Evolutionary conservation across 2,888 invertebrate species (phyloP).

Genomic region (Watsonalla cultraria): DNA sequence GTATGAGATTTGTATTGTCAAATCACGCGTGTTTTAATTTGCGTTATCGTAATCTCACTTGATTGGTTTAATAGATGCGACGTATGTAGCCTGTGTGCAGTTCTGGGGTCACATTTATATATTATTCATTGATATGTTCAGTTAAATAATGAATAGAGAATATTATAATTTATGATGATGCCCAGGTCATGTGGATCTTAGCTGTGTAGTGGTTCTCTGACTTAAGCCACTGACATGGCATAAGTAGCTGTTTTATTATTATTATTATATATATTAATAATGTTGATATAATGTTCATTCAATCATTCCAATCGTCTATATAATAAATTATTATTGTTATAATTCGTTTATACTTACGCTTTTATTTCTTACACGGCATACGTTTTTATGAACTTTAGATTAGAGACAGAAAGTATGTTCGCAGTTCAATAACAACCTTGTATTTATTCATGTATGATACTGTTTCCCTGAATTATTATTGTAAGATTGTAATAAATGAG

Average conservation of each 20-base stretch:
- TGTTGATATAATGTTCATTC: slow-evolving; percentile 53
- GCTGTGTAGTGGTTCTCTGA: neutral
- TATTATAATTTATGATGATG: slow-evolving; percentile 11
- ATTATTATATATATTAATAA: slow-evolving; percentile 29
- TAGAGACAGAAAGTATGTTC: slow-evolving; percentile 53
- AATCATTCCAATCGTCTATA: slow-evolving; percentile 68
- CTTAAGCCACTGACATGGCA: neutral
- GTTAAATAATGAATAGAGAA: slow-evolving; percentile 12
- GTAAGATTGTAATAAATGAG: slow-evolving; percentile 71
- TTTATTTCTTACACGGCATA: slow-evolving; percentile 51
- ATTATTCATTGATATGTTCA: slow-evolving; percentile 9
- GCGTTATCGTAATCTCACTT: slow-evolving; percentile 49
- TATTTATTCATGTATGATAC: slow-evolving; percentile 78
- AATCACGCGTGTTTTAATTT: slow-evolving; percentile 54
- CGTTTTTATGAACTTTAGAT: slow-evolving; percentile 39
- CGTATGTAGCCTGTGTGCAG: slow-evolving; percentile 25
- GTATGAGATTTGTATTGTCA: slow-evolving; percentile 37
- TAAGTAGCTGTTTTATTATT: slow-evolving; percentile 8
- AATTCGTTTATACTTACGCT: slow-evolving; percentile 35
- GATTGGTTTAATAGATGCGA: slow-evolving; percentile 58
- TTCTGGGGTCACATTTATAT: slow-evolving; percentile 30
- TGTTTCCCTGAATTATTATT: slow-evolving; percentile 76
- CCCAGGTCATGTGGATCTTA: neutral
- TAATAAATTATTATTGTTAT: slow-evolving; percentile 48
- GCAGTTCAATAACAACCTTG: slow-evolving; percentile 73